phyloP scores from a whole-genome alignment of 2,113 vertebrate species.

The Felis chaus region DNA sequence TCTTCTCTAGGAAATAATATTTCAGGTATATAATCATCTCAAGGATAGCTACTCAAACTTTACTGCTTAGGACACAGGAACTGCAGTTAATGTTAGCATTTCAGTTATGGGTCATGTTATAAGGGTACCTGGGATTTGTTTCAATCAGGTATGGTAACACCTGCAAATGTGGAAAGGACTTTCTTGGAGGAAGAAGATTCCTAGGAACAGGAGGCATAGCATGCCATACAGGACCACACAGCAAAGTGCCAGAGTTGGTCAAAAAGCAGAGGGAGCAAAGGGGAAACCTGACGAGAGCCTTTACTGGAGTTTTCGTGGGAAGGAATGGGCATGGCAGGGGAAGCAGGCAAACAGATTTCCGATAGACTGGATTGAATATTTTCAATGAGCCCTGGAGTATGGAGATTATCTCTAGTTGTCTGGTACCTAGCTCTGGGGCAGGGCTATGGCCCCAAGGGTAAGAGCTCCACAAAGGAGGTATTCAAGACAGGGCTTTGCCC shows the following conservation, averaged over 20 bases:
- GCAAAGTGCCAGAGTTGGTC: neutral
- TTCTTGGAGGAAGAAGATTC: neutral
- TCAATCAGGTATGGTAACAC: neutral
- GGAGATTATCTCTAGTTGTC: neutral
- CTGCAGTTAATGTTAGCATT: neutral
- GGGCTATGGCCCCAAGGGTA: neutral
- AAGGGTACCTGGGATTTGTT: neutral
- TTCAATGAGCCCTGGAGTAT: neutral
- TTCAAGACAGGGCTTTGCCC: neutral
- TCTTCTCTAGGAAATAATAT: neutral
- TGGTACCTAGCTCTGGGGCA: neutral
- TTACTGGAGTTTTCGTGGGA: neutral
- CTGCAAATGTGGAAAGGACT: neutral
- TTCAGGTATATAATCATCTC: neutral
- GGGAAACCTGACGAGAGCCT: neutral
- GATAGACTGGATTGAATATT: neutral
- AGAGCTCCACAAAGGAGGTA: neutral
- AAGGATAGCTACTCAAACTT: neutral
- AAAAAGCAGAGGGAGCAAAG: neutral
- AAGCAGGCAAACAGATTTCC: neutral
- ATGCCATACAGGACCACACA: accelerated
- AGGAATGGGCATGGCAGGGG: neutral
- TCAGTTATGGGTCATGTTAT: neutral
- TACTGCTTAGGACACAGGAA: neutral
- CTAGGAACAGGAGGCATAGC: neutral